These are phyloP conservation scores for Probaryconus sp. DNA, from an alignment of 1,140 invertebrate species.

Conservation along the genomic window DNA sequence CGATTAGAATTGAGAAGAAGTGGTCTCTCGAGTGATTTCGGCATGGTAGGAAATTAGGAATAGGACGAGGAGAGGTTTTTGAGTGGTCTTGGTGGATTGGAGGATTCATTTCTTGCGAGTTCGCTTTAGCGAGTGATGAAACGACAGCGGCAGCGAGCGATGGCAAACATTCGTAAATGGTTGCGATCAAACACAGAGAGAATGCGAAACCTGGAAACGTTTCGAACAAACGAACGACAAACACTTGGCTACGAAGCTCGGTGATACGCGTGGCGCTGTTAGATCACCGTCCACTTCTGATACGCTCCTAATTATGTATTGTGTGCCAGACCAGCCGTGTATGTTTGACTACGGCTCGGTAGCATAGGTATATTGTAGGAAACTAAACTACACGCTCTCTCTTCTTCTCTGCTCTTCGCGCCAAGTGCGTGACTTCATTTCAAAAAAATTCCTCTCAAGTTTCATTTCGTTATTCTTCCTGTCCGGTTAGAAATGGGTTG, in stretches of 20 bases:
- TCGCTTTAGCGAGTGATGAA: too few relatives aligned
- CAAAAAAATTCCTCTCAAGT: too few relatives aligned
- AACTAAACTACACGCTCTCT: too few relatives aligned
- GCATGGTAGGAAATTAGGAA: too few relatives aligned
- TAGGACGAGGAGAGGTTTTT: too few relatives aligned
- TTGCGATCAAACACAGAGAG: constrained; percentile 62
- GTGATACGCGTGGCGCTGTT: constrained; percentile 58
- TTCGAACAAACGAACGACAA: constrained; percentile 62
- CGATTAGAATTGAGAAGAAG: too few relatives aligned
- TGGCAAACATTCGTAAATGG: constrained; percentile 62
- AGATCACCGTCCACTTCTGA: constrained; percentile 55
- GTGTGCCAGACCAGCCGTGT: constrained; percentile 50
- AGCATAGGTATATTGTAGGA: constrained; percentile 38
- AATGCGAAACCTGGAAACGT: constrained; percentile 49
- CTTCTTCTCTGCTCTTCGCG: too few relatives aligned
- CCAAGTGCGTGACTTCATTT: constrained; percentile 53
- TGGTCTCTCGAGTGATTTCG: too few relatives aligned
- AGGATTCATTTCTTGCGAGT: too few relatives aligned
- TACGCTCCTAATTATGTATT: constrained; percentile 63
- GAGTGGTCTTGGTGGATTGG: too few relatives aligned
- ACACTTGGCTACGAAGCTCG: constrained; percentile 52
- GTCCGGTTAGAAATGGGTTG: too few relatives aligned
- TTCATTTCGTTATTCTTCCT: too few relatives aligned
- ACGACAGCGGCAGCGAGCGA: constrained; percentile 34
- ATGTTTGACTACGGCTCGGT: constrained; percentile 48